phyloP scores from a whole-genome alignment of 2,797 vertebrate species.

The Phylloscopus collybita region DNA sequence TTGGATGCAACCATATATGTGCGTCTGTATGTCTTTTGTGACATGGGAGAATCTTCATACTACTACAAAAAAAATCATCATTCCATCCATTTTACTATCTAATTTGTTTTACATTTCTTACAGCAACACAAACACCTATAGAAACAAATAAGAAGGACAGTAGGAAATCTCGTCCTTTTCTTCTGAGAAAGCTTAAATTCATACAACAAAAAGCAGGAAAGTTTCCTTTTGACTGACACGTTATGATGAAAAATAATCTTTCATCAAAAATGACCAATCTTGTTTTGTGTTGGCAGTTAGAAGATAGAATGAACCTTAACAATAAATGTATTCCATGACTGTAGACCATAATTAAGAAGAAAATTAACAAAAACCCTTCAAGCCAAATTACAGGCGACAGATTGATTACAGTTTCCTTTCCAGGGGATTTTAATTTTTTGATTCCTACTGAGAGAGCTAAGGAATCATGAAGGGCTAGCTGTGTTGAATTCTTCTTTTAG shows the following conservation, averaged over 20 bases:
- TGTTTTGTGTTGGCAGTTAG: background rate
- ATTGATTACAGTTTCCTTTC: conserved; percentile 6
- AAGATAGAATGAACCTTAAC: background rate
- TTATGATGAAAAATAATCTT: background rate
- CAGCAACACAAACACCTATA: background rate
- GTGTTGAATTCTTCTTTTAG: background rate
- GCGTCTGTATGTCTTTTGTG: background rate
- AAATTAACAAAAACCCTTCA: background rate
- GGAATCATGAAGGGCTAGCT: background rate
- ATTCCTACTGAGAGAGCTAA: background rate
- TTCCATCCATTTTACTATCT: background rate
- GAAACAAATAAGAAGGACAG: background rate
- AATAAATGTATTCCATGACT: background rate
- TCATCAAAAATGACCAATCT: background rate
- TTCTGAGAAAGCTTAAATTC: background rate
- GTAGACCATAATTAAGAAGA: conserved; percentile 28
- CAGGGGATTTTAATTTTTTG: background rate
- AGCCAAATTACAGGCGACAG: background rate
- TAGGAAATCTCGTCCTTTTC: background rate
- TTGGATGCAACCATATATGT: background rate
- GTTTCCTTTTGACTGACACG: background rate
- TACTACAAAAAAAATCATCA: background rate
- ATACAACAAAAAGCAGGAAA: background rate
- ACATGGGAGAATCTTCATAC: background rate
- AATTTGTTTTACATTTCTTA: background rate